Conservation (phyloP, 2,113 vertebrate species). For the Oophaga pumilio region DNA sequence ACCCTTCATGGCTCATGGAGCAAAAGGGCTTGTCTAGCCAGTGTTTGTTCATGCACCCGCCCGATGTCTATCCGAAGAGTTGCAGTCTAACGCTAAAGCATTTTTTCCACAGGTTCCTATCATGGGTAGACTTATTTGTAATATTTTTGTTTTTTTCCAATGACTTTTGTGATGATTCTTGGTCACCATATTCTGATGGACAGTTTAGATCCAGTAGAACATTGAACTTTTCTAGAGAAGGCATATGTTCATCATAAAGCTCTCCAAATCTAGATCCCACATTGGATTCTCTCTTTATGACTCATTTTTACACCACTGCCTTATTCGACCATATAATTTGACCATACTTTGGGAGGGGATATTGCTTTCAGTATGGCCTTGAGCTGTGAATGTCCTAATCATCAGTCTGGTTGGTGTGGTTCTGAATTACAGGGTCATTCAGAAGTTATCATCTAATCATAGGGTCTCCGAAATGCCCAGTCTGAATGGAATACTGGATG, state of each 20-base stretch:
- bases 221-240: too few species aligned
- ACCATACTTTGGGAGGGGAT: neutral
- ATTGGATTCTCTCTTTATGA: neutral
- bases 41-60: neutral
- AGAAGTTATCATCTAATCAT: too few species aligned
- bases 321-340: neutral
- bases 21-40: neutral
- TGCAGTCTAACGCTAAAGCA: neutral
- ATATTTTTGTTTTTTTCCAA: neutral
- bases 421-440: too few species aligned
- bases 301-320: neutral
- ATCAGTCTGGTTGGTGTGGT: neutral
- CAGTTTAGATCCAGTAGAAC: neutral
- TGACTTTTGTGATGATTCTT: neutral
- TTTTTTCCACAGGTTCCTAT: neutral
- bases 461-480: too few species aligned
- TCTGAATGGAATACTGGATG: too few species aligned
- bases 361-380: neutral
- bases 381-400: neutral
- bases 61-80: too few species aligned
- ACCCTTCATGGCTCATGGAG: neutral
- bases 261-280: neutral
- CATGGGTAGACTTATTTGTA: neutral
- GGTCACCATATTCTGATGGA: neutral
- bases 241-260: neutral